A percentile compares a stretch with the other conserved stretches of the same genome.
Conservation (phyloP, 2,113 vertebrate species). For the Empidonax traillii region DNA sequence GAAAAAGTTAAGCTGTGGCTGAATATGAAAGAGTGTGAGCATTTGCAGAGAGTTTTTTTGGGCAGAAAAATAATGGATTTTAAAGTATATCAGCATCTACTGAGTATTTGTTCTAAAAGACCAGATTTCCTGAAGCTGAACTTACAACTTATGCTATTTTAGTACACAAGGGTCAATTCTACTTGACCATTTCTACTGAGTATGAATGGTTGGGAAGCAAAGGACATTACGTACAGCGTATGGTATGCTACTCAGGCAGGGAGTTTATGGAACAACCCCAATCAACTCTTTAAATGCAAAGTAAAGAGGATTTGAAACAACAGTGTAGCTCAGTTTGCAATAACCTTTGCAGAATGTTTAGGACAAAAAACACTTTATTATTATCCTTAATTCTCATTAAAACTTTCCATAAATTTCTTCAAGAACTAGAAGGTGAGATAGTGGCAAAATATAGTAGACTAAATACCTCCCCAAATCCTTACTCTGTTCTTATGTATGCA, state of each 20-base stretch:
- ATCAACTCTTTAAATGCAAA: neutral
- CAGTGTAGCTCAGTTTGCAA: neutral
- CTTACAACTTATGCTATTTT: constrained; percentile 41
- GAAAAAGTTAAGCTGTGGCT: neutral
- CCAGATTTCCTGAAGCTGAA: constrained; percentile 34
- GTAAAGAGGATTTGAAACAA: neutral
- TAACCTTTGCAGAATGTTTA: neutral
- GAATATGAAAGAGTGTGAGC: neutral
- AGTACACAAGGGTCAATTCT: constrained; percentile 23
- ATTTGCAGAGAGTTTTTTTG: neutral
- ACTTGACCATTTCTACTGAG: constrained; percentile 39
- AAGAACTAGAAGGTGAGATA: neutral
- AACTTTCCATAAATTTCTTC: neutral
- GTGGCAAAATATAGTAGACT: neutral
- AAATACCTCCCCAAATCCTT: neutral
- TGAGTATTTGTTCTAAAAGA: constrained; percentile 23
- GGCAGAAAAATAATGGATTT: neutral
- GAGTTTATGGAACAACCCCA: constrained; percentile 5
- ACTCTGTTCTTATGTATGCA: neutral
- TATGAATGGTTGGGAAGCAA: constrained; percentile 39
- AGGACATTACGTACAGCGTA: constrained; percentile 1
- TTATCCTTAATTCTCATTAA: neutral
- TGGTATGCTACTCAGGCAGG: constrained; percentile 6
- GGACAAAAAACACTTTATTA: neutral
- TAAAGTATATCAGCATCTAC: constrained; percentile 1